Conservation (phyloP, 1,140 invertebrate genomes). For the Drosophila nannoptera region DNA sequence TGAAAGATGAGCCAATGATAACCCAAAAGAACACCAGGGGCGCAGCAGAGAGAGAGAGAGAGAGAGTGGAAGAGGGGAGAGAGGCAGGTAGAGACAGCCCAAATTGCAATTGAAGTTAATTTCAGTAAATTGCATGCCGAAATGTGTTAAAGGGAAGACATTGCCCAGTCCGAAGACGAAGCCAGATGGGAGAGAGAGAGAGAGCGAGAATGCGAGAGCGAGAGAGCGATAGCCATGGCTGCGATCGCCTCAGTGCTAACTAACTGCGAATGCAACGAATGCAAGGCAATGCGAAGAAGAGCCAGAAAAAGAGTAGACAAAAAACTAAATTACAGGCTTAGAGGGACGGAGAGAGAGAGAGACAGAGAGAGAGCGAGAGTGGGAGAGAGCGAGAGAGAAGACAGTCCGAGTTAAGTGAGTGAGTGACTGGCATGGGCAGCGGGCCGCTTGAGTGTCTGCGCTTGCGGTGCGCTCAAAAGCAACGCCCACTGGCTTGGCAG, state of each 20-base stretch:
- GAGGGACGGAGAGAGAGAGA: constrained; percentile 17
- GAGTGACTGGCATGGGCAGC: constrained; percentile 42
- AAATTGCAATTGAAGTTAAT: constrained; percentile 79
- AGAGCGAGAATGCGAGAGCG: neutral
- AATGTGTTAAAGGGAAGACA: constrained; percentile 79
- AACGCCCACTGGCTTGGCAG: constrained; percentile 61
- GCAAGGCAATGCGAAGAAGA: constrained; percentile 46
- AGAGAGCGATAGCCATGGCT: constrained; percentile 33
- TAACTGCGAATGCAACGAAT: constrained; percentile 46
- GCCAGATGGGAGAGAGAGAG: neutral
- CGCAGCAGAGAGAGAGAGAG: constrained; percentile 14
- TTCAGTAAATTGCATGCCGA: constrained; percentile 79
- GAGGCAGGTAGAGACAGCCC: constrained; percentile 20
- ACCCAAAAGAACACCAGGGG: constrained; percentile 46
- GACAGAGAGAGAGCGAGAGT: constrained; percentile 57
- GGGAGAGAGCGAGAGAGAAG: constrained; percentile 24
- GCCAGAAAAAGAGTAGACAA: constrained; percentile 17
- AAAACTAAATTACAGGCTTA: constrained; percentile 75
- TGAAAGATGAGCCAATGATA: constrained; percentile 64
- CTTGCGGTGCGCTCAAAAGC: constrained; percentile 65
- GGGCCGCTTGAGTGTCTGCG: constrained; percentile 74
- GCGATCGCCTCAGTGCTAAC: constrained; percentile 63
- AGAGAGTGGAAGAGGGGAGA: constrained; percentile 25
- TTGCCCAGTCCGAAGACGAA: constrained; percentile 41
- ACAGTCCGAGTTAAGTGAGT: constrained; percentile 61